Evolutionary conservation across 2,113 vertebrate genomes (phyloP), one percentile per base, ranked within the genome.

Genomic region (Oceanodroma tethys): DNA sequence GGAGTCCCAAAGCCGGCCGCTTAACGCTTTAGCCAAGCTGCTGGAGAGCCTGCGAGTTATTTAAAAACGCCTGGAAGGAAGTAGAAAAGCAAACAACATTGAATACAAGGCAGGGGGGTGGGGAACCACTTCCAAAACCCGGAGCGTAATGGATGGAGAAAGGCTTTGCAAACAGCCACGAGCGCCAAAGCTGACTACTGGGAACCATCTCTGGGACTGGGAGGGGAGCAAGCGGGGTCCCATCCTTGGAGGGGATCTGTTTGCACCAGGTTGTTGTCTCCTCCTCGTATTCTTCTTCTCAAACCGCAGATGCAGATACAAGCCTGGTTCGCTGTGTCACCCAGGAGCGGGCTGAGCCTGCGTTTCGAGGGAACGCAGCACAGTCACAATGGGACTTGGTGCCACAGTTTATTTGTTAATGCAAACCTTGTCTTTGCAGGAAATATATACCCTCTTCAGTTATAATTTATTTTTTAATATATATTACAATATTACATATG

Each of bases 11-110:
- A 50, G 14, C 36, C 7, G 4, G 16, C 18, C 2, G 2, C 53
- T 45, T 26, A 29, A 29, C 1, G 14, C 50, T 50, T 45, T 27
- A 19, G 56, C 62, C 68, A 55, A 65, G 81, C 70, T 48, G 52
- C 58, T 27, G 59, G 81, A 59, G 56, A 76, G 30, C n/a, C 52
- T 14, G 40, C 1, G 17, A 56, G 55, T 38, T 16, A 71, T 59
- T 84, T 67, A 21, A 63, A 74, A 81, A 78, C 34, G 47, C 75
- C 86, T 78, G 70, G 86, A 76, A 95, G 93, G 90, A 95, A 89
- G 32, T 5, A 40, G 81, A 43, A 85, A 76, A 92, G 32, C 62
- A 88, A 86, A 71, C 43, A 81, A 20, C 26, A 19, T 9, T 32
- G 87, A 65, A 23, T 47, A 27, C 29, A 43, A 53, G 27, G 18